Conservation (phyloP, 1,140 invertebrate genomes). For the Oedothorax gibbosus region DNA sequence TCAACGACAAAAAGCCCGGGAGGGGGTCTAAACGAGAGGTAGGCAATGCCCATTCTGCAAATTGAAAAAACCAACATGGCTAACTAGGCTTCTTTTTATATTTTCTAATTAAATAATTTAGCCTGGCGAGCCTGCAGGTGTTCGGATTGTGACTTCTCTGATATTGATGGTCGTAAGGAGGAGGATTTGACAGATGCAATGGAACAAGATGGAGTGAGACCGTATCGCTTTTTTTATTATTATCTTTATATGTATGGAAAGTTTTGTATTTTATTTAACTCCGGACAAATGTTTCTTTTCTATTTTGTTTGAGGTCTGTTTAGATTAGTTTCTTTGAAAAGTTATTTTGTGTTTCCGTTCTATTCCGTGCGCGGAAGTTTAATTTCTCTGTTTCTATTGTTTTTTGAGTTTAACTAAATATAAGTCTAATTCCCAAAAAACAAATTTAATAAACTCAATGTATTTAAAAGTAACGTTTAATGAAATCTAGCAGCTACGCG, state of each 20-base stretch:
- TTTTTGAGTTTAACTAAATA: too few relatives aligned
- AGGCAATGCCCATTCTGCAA: constrained; percentile 33
- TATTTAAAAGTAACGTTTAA: too few relatives aligned
- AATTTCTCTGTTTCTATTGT: too few relatives aligned
- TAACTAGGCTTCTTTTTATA: constrained; percentile 46
- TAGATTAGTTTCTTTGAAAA: too few relatives aligned
- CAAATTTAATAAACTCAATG: too few relatives aligned
- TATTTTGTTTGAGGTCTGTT: neutral
- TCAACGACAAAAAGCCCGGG: constrained; percentile 46
- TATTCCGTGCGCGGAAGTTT: too few relatives aligned
- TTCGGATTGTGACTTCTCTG: constrained; percentile 40
- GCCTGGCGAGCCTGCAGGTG: constrained; percentile 42
- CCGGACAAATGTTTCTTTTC: constrained; percentile 12
- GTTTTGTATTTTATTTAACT: constrained; percentile 26
- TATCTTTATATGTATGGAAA: neutral
- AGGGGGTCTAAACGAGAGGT: constrained; percentile 10
- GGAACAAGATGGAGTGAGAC: constrained; percentile 51
- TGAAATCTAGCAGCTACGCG: too few relatives aligned
- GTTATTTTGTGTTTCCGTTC: too few relatives aligned
- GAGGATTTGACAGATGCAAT: constrained; percentile 58
- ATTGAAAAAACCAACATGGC: constrained; percentile 56
- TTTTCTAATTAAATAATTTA: constrained; percentile 59
- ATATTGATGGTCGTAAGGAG: constrained; percentile 54
- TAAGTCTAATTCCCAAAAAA: too few relatives aligned
- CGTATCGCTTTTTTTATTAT: constrained; percentile 47